Base-by-base conservation (phyloP, 64 coral and sea anemone genomes). In the Catalaphyllia jardinei region DNA sequence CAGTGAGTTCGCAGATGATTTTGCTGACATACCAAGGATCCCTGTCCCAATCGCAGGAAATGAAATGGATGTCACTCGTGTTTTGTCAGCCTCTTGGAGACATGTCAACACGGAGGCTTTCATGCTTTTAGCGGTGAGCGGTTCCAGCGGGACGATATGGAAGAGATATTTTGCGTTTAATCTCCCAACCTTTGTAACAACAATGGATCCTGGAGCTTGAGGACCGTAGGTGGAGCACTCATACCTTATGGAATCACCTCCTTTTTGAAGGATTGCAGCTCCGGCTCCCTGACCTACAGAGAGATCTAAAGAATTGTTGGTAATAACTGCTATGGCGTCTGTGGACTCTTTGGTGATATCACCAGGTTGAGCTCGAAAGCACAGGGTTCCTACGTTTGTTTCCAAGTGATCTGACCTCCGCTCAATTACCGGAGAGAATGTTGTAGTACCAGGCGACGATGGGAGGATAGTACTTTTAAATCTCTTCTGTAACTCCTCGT, bases 31-130 rank as follows among this genome's bases (percentile, higher is more conserved):
- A 12, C 71, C 77, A 59, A 88, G 65, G 42, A 49, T 75, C n/a
- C 92, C 92, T 1, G 92, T 88, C 31, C 92, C 92, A 72, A 93
- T 54, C 15, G 91, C 83, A 8, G 91, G 84, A 35, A 92, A 92
- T 17, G 91, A 92, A 86, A 92, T 38, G 33, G 77, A 88, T 1
- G 24, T 81, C 24, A 93, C 29, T 4, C 61, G 73, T 35, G 63
- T 20, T 12, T 60, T 42, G 3, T 93, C 78, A 10, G 92, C 92
- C 25, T 27, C 60, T 67, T 51, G 39, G 8, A 93, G 71, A 39
- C 65, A 93, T 35, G 74, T 10, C 13, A 90, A 15, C 60, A 90
- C 69, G 72, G 74, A 60, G 60, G 20, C 14, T 52, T 75, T 67
- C 14, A 90, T 15, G 19, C 74, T 73, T 3, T 10, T 17, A 59